Evolutionary conservation across 2,113 vertebrate genomes (phyloP), one percentile per base, ranked within the genome.

Genomic region (Psilopogon haemacephalus): DNA sequence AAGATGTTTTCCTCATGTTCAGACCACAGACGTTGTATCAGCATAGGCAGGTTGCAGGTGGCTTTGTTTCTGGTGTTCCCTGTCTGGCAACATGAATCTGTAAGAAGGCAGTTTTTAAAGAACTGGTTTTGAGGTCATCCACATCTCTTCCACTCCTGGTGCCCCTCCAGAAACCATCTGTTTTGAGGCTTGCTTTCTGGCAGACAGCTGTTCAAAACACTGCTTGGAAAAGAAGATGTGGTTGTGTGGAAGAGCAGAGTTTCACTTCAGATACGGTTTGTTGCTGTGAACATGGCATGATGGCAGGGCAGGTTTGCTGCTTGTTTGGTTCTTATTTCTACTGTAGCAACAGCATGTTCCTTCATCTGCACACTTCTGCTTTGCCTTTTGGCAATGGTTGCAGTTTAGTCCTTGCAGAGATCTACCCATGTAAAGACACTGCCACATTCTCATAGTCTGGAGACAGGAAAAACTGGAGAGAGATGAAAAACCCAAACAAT

Each of bases 211-310:
- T 67, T 75, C 17, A 15, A 26, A 37, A 20, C 18, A 11, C 54
- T 60, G 70, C 78, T 83, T 89, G 81, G 68, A 67, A 90, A 93
- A 72, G 73, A 84, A 62, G 91, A 84, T 87, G 93, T 94, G 89
- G 90, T 87, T 83, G 60, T 76, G 68, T 79, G 68, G 33, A 70
- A 63, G 80, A 83, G 19, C 24, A 65, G 27, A 8, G 38, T 94
- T 94, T 88, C 54, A 62, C 62, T 86, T 91, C 44, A 79, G 85
- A 89, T 86, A 91, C 67, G 70, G 27, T 27, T 64, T 4, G 0
- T n/a, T 80, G 16, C 56, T 80, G 16, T 74, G 63, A 76, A 68
- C 16, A 17, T 78, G 15, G 35, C 59, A 13, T 33, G 27, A 28
- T 85, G 59, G 67, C 55, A 82, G 65, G 62, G 68, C 23, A 70